phyloP scores from a whole-genome alignment of 2,888 invertebrate genomes.

The Xestia xanthographa region DNA sequence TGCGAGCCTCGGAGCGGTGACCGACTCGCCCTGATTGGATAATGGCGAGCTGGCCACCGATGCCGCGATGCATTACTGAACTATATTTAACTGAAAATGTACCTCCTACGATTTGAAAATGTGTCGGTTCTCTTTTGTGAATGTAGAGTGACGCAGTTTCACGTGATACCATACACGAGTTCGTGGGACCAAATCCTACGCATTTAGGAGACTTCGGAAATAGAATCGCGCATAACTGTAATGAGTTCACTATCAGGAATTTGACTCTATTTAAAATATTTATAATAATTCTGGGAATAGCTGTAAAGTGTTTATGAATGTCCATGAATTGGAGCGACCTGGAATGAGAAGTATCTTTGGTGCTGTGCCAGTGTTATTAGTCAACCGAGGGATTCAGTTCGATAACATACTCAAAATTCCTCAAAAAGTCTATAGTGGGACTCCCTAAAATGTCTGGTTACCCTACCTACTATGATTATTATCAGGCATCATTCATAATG shows the following conservation, averaged over 20 bases:
- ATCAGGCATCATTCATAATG: conserved; percentile 25
- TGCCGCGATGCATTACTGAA: conserved; percentile 61
- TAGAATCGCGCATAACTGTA: conserved; percentile 15
- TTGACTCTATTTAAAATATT: conserved; percentile 12
- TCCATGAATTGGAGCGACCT: not conserved
- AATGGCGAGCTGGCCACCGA: conserved; percentile 71
- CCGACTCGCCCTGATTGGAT: conserved; percentile 81
- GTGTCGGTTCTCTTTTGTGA: conserved; percentile 48
- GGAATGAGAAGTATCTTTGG: conserved; percentile 21
- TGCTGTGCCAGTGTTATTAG: conserved; percentile 11
- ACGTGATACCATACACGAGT: conserved; percentile 40
- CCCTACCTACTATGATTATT: not conserved
- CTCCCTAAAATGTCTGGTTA: not conserved
- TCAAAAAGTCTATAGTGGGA: not conserved
- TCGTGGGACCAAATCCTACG: conserved; percentile 40
- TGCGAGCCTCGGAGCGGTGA: conserved; percentile 76
- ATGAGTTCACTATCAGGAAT: conserved; percentile 26
- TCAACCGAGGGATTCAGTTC: conserved; percentile 25
- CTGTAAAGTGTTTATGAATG: conserved; percentile 2
- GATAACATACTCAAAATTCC: not conserved
- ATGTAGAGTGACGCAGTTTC: conserved; percentile 39
- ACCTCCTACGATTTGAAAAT: conserved; percentile 55
- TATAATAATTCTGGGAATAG: conserved; percentile 9
- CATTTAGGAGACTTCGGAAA: conserved; percentile 24
- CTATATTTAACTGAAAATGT: conserved; percentile 77